Evolutionary conservation across 1,140 invertebrate genomes (phyloP).

Genomic region (Bemisia tabaci): DNA sequence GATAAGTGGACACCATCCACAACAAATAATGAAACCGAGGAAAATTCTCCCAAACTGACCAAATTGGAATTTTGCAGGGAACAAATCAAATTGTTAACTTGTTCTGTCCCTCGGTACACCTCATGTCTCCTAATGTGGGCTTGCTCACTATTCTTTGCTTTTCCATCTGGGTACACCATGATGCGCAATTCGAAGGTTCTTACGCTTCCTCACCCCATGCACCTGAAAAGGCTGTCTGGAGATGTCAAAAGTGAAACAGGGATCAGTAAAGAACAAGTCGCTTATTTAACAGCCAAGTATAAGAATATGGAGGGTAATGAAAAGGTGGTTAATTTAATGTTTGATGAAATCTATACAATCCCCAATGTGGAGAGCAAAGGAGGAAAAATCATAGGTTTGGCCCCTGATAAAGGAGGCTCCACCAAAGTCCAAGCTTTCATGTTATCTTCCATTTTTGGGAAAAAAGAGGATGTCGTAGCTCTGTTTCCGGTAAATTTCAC

Average conservation of each 20-base stretch:
- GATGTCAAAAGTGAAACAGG: background rate
- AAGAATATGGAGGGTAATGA: background rate
- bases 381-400: background rate
- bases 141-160: background rate
- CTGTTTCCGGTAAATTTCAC: background rate
- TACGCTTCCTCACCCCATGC: background rate
- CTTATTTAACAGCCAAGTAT: background rate
- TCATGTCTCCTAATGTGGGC: background rate
- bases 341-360: background rate
- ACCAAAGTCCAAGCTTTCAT: background rate
- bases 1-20: background rate
- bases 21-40: background rate
- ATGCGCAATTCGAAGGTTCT: background rate
- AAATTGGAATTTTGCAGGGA: background rate
- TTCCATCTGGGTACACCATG: background rate
- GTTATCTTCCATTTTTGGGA: background rate
- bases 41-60: background rate
- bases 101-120: background rate
- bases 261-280: background rate
- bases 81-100: background rate
- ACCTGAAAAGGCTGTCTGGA: background rate
- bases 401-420: background rate
- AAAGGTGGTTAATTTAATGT: background rate
- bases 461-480: background rate
- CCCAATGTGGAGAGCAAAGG: background rate